These are phyloP conservation scores for Heteromurus nitidus DNA, from an alignment of 2,888 invertebrate genomes.

Conservation along the genomic window DNA sequence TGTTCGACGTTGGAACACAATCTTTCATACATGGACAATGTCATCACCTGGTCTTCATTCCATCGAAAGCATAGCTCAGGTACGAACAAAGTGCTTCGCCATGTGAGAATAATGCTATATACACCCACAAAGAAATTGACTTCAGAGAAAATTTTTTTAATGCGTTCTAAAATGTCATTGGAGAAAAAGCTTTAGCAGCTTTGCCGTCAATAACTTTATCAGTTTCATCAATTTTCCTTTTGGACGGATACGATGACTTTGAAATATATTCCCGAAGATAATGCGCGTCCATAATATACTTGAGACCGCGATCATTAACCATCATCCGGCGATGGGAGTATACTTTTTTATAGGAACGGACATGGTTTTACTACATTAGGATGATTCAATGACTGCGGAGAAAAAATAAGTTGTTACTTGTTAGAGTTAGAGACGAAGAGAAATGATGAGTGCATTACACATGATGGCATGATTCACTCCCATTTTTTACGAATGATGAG, in stretches of 20 bases:
- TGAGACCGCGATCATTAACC: too few species aligned
- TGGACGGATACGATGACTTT: background rate
- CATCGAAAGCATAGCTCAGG: too few species aligned
- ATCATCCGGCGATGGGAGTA: constrained; percentile 1
- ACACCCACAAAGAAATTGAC: constrained; percentile 1
- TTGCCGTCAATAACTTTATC: background rate
- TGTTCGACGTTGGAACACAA: background rate
- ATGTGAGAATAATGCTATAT: background rate
- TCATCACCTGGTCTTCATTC: background rate
- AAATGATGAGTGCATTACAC: background rate
- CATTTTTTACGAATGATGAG: constrained; percentile 18
- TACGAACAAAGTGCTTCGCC: too few species aligned
- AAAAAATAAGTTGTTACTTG: background rate
- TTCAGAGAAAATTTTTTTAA: background rate
- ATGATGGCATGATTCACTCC: constrained; percentile 34
- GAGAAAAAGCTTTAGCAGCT: background rate
- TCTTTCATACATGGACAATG: background rate
- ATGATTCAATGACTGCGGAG: background rate
- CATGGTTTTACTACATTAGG: background rate
- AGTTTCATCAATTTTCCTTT: background rate
- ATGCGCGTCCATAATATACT: too few species aligned
- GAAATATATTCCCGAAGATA: background rate
- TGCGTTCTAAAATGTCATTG: background rate
- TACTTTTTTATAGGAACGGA: background rate
- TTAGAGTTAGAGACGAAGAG: background rate